A percentile compares a stretch with the other conserved stretches of the same genome.
Conservation (phyloP, 2,888 invertebrate genomes). For the Branchinecta sandiegonensis region DNA sequence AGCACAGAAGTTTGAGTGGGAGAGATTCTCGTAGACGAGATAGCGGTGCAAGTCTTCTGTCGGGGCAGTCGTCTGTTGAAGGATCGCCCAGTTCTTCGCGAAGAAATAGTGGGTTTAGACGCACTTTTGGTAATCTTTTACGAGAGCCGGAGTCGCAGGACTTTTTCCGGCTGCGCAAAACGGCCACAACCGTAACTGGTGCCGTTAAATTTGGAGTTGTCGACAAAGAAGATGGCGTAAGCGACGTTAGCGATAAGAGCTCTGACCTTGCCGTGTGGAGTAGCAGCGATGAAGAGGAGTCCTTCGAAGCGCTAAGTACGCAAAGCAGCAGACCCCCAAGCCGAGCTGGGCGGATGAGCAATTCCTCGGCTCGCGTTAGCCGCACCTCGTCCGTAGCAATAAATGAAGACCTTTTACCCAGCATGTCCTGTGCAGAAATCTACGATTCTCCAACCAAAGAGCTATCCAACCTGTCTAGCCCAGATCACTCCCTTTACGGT, state of each 20-base stretch:
- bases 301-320: not conserved
- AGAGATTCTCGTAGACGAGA: not conserved
- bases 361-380: not conserved
- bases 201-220: conserved; percentile 18
- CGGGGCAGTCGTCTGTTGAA: not conserved
- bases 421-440: not conserved
- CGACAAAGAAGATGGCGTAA: not conserved
- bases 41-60: not conserved
- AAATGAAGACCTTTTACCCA: not conserved
- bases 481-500: not conserved
- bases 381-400: not conserved
- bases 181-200: conserved; percentile 21
- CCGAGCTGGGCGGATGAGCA: not conserved
- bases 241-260: conserved; percentile 8
- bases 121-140: not conserved
- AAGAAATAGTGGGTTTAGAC: conserved; percentile 6
- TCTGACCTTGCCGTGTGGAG: not conserved
- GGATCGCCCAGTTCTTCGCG: not conserved
- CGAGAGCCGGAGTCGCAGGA: conserved; percentile 12
- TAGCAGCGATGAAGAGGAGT: conserved; percentile 17
- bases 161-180: conserved; percentile 19
- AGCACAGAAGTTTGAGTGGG: not conserved
- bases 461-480: not conserved
- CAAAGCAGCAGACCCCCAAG: conserved; percentile 14
- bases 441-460: not conserved